These are phyloP conservation scores for Drosophila subquinaria DNA, from an alignment of 2,888 invertebrate genomes.

Conservation along the genomic window DNA sequence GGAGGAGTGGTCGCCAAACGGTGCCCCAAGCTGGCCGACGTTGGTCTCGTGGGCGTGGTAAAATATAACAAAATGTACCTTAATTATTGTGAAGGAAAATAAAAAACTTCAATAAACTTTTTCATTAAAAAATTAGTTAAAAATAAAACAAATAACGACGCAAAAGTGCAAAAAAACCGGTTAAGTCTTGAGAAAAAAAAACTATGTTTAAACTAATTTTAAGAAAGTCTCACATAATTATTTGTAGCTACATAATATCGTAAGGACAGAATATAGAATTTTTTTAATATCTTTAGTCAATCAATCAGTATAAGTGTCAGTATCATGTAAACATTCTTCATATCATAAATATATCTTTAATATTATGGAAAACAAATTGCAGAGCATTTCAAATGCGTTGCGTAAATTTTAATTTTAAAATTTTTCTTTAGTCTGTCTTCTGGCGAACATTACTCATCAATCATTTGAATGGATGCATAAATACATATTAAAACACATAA, in stretches of 20 bases:
- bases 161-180: too few relatives aligned
- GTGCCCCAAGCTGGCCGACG: constrained; percentile 14
- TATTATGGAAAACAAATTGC: neutral
- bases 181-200: too few relatives aligned
- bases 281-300: too few relatives aligned
- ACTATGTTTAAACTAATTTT: too few relatives aligned
- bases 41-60: constrained; percentile 31
- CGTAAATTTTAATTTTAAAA: neutral
- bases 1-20: constrained; percentile 42
- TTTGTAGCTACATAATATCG: too few relatives aligned
- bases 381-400: constrained; percentile 14
- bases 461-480: constrained; percentile 62
- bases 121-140: too few relatives aligned
- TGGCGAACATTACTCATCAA: constrained; percentile 60
- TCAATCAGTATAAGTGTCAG: too few relatives aligned
- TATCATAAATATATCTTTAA: too few relatives aligned
- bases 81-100: constrained; percentile 10
- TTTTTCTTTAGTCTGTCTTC: constrained; percentile 20
- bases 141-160: too few relatives aligned
- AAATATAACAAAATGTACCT: constrained; percentile 5
- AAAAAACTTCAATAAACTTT: neutral
- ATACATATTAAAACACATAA: constrained; percentile 55
- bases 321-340: too few relatives aligned
- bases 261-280: too few relatives aligned
- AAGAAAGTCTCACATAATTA: too few relatives aligned